Percentiles rank a stretch among this genome's conserved stretches.
phyloP scores from a whole-genome alignment of 2,888 invertebrate species.

The Palloptera scutellata region DNA sequence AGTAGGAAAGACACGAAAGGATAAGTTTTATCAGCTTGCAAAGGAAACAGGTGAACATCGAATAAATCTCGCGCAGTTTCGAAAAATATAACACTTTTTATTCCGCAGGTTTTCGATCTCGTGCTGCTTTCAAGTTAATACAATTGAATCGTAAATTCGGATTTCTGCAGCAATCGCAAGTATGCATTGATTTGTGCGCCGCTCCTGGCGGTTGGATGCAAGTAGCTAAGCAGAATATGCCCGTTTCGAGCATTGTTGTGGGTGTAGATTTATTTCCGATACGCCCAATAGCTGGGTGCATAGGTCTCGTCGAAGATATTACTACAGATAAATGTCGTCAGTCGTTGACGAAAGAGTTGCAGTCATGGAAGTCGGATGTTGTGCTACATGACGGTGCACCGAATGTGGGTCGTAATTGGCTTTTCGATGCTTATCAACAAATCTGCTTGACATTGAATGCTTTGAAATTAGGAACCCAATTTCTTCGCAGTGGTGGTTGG shows the following conservation, averaged over 20 bases:
- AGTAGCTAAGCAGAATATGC: slow-evolving; percentile 97
- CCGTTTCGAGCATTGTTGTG: slow-evolving; percentile 91
- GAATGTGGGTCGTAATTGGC: slow-evolving; percentile 96
- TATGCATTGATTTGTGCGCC: slow-evolving; percentile 97
- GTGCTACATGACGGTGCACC: slow-evolving; percentile 98
- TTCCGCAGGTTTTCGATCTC: slow-evolving; percentile 85
- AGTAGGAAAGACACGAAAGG: slow-evolving; percentile 96
- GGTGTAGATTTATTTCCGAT: slow-evolving; percentile 98
- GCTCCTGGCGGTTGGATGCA: slow-evolving; percentile 99
- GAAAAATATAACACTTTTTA: not conserved
- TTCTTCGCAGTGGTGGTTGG: slow-evolving; percentile 91
- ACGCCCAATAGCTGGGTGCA: slow-evolving; percentile 87
- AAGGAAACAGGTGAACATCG: slow-evolving; percentile 89
- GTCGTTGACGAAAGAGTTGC: slow-evolving; percentile 82
- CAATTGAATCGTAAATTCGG: slow-evolving; percentile 97
- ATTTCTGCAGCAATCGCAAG: slow-evolving; percentile 93
- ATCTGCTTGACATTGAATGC: slow-evolving; percentile 91
- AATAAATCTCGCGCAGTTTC: not conserved
- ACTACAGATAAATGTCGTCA: slow-evolving; percentile 93
- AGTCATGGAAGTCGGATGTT: slow-evolving; percentile 96
- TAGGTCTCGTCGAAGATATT: slow-evolving; percentile 91
- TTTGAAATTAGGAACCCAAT: slow-evolving; percentile 88
- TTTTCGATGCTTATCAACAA: slow-evolving; percentile 97
- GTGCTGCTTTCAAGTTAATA: slow-evolving; percentile 99
- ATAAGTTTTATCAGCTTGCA: slow-evolving; percentile 98